A percentile compares a stretch with the other conserved stretches of the same genome.
These are phyloP conservation scores for Axis porcinus DNA, from an alignment of 2,113 vertebrate genomes.

Conservation along the genomic window DNA sequence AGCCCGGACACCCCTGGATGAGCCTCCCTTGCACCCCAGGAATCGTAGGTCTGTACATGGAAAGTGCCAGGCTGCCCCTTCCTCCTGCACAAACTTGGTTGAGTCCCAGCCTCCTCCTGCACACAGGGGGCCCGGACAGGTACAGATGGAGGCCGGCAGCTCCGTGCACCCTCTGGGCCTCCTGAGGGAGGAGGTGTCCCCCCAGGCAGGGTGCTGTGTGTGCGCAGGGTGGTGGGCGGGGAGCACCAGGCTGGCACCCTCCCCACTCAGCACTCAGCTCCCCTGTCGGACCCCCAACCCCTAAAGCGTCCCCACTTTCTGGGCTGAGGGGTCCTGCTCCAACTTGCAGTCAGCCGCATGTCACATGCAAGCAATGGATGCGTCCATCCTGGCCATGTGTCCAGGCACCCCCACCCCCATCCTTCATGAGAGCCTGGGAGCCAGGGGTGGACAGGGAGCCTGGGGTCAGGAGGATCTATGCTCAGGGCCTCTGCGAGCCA, in stretches of 20 bases:
- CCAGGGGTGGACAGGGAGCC: too few relatives aligned
- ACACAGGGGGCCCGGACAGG: neutral
- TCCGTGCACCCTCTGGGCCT: neutral
- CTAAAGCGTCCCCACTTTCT: neutral
- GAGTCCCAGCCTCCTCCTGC: neutral
- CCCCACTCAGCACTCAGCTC: neutral
- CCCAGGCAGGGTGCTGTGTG: neutral
- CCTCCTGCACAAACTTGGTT: neutral
- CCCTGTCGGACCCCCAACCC: neutral
- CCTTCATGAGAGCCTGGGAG: too few relatives aligned
- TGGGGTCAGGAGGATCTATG: neutral
- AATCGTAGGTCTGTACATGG: accelerated
- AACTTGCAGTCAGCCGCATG: too few relatives aligned
- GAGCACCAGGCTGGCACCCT: neutral
- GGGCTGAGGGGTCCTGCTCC: neutral
- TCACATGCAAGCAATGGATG: too few relatives aligned
- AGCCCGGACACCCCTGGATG: neutral
- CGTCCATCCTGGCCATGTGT: too few relatives aligned
- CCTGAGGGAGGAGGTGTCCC: neutral
- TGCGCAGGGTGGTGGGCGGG: neutral
- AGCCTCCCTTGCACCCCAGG: neutral
- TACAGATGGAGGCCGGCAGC: accelerated
- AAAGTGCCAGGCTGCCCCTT: neutral
- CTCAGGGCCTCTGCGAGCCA: neutral
- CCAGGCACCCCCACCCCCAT: too few relatives aligned